phyloP scores from a whole-genome alignment of 2,888 invertebrate species.

The Cerastis rubricosa region DNA sequence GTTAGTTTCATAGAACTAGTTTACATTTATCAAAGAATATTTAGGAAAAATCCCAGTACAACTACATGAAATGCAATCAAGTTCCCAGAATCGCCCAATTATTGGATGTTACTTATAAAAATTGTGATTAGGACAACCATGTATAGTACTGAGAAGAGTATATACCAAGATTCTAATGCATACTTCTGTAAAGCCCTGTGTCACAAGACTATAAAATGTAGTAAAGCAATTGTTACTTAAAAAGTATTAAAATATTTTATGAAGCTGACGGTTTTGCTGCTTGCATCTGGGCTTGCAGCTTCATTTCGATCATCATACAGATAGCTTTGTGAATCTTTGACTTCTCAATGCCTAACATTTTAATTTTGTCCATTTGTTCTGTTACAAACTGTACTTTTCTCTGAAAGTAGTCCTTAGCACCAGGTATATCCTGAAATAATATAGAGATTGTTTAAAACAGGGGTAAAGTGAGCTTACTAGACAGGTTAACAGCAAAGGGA shows the following conservation, averaged over 20 bases:
- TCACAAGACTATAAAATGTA: conserved; percentile 43
- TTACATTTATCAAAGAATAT: neutral
- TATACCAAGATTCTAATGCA: conserved; percentile 59
- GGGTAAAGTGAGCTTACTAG: neutral
- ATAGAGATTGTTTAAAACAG: conserved; percentile 19
- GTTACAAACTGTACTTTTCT: conserved; percentile 97
- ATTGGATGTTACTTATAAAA: conserved; percentile 18
- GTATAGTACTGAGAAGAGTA: conserved; percentile 36
- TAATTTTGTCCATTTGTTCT: conserved; percentile 98
- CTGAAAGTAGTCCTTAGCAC: conserved; percentile 97
- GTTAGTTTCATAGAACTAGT: conserved; percentile 19
- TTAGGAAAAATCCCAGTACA: neutral
- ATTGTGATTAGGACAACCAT: conserved; percentile 37
- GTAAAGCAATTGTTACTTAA: conserved; percentile 58
- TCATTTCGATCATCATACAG: conserved; percentile 94
- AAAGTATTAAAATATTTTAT: conserved; percentile 72
- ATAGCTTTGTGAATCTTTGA: conserved; percentile 95
- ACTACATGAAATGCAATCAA: conserved; percentile 9
- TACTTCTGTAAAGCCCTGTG: conserved; percentile 51
- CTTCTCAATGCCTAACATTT: conserved; percentile 95
- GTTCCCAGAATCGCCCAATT: conserved; percentile 3
- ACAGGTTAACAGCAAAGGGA: neutral
- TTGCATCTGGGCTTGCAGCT: conserved; percentile 90
- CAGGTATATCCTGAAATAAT: conserved; percentile 92
- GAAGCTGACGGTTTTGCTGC: conserved; percentile 83